These are phyloP conservation scores for mouse (Mus musculus) DNA, from an alignment of 2,113 vertebrate species.

Conservation along the genomic window DNA sequence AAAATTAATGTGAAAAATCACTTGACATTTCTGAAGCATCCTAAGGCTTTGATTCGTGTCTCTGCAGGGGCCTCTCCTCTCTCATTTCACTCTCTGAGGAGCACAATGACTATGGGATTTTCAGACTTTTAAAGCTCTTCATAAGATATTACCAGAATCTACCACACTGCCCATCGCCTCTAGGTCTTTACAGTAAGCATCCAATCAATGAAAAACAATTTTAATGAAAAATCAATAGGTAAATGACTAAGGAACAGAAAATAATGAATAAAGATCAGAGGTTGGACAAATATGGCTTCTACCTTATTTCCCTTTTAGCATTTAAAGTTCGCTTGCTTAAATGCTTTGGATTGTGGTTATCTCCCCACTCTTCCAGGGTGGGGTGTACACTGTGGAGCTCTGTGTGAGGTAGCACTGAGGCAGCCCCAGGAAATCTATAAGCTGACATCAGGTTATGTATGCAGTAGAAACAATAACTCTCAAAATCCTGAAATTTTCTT, in stretches of 20 bases:
- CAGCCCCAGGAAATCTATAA: not conserved
- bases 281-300: not conserved
- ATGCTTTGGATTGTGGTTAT: not conserved
- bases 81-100: slow-evolving; percentile 1
- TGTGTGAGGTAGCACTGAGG: not conserved
- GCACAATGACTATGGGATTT: slow-evolving; percentile 40
- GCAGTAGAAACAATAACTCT: not conserved
- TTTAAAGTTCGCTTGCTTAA: not conserved
- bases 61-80: not conserved
- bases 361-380: not conserved
- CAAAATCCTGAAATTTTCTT: not conserved
- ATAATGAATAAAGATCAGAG: not conserved
- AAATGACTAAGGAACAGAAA: slow-evolving; percentile 19
- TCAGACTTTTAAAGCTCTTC: slow-evolving; percentile 21
- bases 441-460: not conserved
- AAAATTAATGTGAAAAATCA: slow-evolving; percentile 29
- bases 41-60: not conserved
- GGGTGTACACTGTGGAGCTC: not conserved
- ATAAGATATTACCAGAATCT: not conserved
- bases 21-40: slow-evolving; percentile 7
- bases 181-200: slow-evolving; percentile 25
- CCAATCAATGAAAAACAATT: slow-evolving; percentile 50
- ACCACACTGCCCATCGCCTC: not conserved
- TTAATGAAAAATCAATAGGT: not conserved
- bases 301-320: not conserved